These are phyloP conservation scores for Frankliniella fusca DNA, from an alignment of 2,888 invertebrate genomes.

Conservation along the genomic window DNA sequence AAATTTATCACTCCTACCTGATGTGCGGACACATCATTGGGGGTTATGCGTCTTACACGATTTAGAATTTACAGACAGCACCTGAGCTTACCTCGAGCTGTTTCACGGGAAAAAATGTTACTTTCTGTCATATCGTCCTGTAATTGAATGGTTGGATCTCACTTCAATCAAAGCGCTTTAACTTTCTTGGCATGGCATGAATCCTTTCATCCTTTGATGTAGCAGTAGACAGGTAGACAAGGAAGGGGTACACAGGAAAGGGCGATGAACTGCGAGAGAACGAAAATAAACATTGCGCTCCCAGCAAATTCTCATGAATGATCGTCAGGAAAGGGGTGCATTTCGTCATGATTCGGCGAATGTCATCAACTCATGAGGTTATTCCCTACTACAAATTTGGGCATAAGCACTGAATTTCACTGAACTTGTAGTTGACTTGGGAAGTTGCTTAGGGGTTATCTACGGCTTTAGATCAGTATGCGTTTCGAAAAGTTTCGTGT, in stretches of 20 bases:
- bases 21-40: too few relatives aligned
- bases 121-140: not conserved
- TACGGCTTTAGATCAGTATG: not conserved
- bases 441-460: not conserved
- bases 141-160: not conserved
- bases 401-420: not conserved
- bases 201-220: too few relatives aligned
- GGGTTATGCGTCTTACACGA: too few relatives aligned
- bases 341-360: slow-evolving; percentile 22
- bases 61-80: too few relatives aligned
- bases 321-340: not conserved
- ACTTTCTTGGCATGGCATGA: too few relatives aligned
- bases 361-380: slow-evolving; percentile 13
- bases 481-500: not conserved
- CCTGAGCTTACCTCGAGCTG: not conserved
- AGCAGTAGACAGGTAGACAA: too few relatives aligned
- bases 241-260: too few relatives aligned
- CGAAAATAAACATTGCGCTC: too few relatives aligned
- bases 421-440: not conserved
- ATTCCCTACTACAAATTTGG: not conserved
- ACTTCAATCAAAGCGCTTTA: too few relatives aligned
- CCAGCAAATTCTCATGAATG: not conserved
- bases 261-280: too few relatives aligned
- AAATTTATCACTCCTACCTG: too few relatives aligned
- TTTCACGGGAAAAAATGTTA: not conserved